A percentile compares a stretch with the other conserved stretches of the same genome.
Conservation (phyloP, 2,888 invertebrate species). For the Polymixis lichenea region DNA sequence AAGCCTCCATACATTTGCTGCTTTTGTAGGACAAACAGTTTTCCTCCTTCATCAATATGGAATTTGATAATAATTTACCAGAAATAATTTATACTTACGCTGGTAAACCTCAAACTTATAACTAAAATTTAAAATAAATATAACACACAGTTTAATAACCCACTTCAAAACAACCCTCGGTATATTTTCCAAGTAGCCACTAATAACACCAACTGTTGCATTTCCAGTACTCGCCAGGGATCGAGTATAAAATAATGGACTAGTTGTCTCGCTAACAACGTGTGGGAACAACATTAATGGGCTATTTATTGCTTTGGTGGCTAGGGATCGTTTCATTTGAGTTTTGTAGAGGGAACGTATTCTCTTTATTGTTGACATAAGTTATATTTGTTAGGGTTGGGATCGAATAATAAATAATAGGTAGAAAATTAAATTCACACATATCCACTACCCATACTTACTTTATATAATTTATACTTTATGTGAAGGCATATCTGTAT, state of each 20-base stretch:
- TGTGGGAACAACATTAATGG: slow-evolving; percentile 33
- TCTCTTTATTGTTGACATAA: not conserved
- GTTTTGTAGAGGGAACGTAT: not conserved
- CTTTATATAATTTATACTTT: not conserved
- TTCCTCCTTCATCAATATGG: not conserved
- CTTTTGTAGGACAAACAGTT: too few relatives aligned
- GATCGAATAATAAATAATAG: not conserved
- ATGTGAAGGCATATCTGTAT: not conserved
- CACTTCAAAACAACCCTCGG: not conserved
- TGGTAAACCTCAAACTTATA: not conserved
- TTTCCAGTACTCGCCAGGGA: slow-evolving; percentile 20
- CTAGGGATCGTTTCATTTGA: not conserved
- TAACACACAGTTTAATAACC: not conserved
- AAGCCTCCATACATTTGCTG: not conserved
- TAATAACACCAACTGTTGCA: slow-evolving; percentile 49
- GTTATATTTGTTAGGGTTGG: not conserved
- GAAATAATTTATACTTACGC: not conserved
- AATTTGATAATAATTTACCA: too few relatives aligned
- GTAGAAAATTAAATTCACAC: not conserved
- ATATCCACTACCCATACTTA: not conserved
- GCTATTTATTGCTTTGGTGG: slow-evolving; percentile 23
- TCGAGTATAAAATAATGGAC: slow-evolving; percentile 34
- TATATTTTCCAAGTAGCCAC: slow-evolving; percentile 12
- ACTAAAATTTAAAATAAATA: not conserved
- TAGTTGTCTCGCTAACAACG: slow-evolving; percentile 36